Evolutionary conservation across 1,140 invertebrate genomes (phyloP).

Genomic region (Bemisia tabaci): DNA sequence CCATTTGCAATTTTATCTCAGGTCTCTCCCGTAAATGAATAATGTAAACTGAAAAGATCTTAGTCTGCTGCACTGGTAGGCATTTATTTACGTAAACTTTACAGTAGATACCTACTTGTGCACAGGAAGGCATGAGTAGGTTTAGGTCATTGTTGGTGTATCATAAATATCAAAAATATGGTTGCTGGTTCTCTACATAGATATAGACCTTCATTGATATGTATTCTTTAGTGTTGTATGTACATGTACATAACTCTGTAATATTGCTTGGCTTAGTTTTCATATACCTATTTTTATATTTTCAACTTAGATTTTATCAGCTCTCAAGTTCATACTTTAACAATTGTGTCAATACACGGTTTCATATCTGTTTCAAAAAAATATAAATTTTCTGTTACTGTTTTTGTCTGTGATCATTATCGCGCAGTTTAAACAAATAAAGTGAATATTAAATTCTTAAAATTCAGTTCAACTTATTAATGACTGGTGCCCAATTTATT

Average conservation of each 20-base stretch:
- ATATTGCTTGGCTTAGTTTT: neutral
- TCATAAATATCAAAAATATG: neutral
- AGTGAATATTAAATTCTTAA: neutral
- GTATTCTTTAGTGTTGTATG: neutral
- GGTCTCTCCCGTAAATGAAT: too few species aligned
- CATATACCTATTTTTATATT: neutral
- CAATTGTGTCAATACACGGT: neutral
- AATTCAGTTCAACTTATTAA: too few species aligned
- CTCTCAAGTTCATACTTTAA: neutral
- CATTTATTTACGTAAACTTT: too few species aligned
- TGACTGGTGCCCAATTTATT: too few species aligned
- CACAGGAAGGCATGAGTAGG: too few species aligned
- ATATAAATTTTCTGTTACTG: neutral
- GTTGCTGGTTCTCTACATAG: neutral
- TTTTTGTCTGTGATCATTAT: neutral
- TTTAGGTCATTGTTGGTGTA: too few species aligned
- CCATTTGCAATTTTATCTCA: too few species aligned
- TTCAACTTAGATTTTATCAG: neutral
- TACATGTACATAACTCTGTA: neutral
- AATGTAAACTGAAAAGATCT: too few species aligned
- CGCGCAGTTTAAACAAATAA: neutral
- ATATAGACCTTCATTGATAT: neutral
- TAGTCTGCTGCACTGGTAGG: too few species aligned
- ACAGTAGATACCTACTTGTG: too few species aligned
- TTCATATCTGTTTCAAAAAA: neutral